Conservation (phyloP, 2,797 vertebrate genomes). For the Lycodopsis pacificus region DNA sequence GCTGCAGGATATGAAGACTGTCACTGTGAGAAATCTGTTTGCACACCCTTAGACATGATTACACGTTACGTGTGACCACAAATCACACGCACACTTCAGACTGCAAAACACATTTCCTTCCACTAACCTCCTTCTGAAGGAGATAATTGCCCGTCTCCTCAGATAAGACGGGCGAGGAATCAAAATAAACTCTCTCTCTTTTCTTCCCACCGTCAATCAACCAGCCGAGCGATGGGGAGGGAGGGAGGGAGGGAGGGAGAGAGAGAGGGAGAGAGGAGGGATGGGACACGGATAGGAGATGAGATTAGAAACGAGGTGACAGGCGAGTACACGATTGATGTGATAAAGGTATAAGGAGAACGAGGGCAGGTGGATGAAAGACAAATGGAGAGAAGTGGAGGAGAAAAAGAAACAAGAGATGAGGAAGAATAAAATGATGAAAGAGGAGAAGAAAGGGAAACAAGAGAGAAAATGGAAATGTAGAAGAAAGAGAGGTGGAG, state of each 20-base stretch:
- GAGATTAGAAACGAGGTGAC: constrained; percentile 45
- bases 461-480: background rate
- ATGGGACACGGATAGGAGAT: constrained; percentile 27
- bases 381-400: background rate
- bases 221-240: constrained; percentile 15
- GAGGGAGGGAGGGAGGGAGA: background rate
- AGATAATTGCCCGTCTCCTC: constrained; percentile 48
- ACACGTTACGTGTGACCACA: constrained; percentile 32
- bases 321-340: constrained; percentile 31
- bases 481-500: background rate
- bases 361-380: constrained; percentile 21
- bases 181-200: constrained; percentile 53
- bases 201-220: constrained; percentile 56
- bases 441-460: background rate
- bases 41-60: constrained; percentile 38
- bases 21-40: constrained; percentile 40
- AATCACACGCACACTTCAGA: background rate
- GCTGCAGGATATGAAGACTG: constrained; percentile 34
- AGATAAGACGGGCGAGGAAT: constrained; percentile 36
- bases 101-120: constrained; percentile 35
- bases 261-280: constrained; percentile 24
- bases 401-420: background rate
- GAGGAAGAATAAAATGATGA: background rate
- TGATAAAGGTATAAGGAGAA: constrained; percentile 4
- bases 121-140: constrained; percentile 22